Conservation (phyloP, 1,140 invertebrate genomes). For the Colletes latitarsis region DNA sequence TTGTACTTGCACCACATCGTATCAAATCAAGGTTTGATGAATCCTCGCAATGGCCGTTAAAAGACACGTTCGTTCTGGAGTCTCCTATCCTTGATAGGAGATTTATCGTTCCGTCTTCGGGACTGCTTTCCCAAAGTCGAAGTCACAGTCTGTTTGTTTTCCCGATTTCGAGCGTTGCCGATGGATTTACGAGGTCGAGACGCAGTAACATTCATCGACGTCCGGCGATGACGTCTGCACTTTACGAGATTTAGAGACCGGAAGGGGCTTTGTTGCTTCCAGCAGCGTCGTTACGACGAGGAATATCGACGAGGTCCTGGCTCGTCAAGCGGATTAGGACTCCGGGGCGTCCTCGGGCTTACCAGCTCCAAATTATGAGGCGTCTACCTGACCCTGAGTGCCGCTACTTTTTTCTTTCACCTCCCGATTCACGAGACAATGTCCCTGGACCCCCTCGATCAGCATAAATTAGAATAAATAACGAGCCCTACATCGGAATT, state of each 20-base stretch:
- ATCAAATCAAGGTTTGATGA: no score
- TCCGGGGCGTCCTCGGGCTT: slow-evolving; percentile 30
- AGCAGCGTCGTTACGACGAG: background rate
- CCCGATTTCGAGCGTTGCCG: background rate
- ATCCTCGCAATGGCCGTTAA: no score
- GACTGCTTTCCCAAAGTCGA: background rate
- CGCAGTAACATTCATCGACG: slow-evolving; percentile 15
- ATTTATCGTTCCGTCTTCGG: background rate
- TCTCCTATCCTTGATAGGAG: background rate
- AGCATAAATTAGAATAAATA: slow-evolving; percentile 65
- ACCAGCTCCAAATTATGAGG: slow-evolving; percentile 38
- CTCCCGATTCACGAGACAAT: slow-evolving; percentile 52
- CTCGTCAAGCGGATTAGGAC: slow-evolving; percentile 66
- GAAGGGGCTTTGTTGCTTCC: slow-evolving; percentile 31
- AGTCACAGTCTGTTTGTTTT: background rate
- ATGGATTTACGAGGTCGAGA: background rate
- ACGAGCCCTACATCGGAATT: slow-evolving; percentile 50
- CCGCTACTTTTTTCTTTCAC: slow-evolving; percentile 13
- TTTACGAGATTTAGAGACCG: slow-evolving; percentile 34
- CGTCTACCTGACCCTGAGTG: slow-evolving; percentile 30
- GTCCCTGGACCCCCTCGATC: slow-evolving; percentile 30
- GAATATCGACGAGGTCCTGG: slow-evolving; percentile 15
- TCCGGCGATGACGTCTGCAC: slow-evolving; percentile 4
- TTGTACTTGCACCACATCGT: no score
- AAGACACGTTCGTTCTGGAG: no score